Percentiles rank a stretch among this genome's conserved stretches.
phyloP scores from a whole-genome alignment of 2,797 vertebrate species.

The Poecilia wingei region DNA sequence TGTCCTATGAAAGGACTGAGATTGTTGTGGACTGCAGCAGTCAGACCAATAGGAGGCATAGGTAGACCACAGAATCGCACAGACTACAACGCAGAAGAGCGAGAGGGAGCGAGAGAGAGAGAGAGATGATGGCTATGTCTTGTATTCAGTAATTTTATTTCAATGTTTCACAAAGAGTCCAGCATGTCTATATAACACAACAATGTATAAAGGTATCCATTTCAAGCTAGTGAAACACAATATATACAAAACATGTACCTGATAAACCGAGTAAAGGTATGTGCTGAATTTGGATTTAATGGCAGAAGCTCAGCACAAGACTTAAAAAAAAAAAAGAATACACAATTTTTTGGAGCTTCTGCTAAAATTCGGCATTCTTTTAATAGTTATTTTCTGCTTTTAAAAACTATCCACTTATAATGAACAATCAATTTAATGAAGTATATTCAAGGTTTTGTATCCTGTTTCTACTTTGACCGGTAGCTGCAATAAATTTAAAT shows the following conservation, averaged over 20 bases:
- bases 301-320: not conserved
- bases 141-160: conserved; percentile 49
- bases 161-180: conserved; percentile 39
- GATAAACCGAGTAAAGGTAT: not conserved
- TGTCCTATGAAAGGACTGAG: conserved; percentile 58
- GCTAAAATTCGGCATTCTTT: not conserved
- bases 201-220: conserved; percentile 3
- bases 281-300: not conserved
- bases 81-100: conserved; percentile 42
- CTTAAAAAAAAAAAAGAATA: not conserved
- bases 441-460: not conserved
- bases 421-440: not conserved
- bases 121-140: conserved; percentile 35
- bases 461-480: too few relatives aligned
- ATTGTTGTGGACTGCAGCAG: conserved; percentile 80
- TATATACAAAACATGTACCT: not conserved
- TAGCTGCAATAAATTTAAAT: not conserved
- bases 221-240: not conserved
- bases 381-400: not conserved
- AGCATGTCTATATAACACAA: conserved; percentile 19
- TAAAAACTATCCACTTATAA: not conserved
- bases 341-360: not conserved
- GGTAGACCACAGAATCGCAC: conserved; percentile 83
- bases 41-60: conserved; percentile 90
- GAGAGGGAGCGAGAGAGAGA: conserved; percentile 4